Conservation (phyloP, 2,888 invertebrate genomes). For the Heliconius sara region DNA sequence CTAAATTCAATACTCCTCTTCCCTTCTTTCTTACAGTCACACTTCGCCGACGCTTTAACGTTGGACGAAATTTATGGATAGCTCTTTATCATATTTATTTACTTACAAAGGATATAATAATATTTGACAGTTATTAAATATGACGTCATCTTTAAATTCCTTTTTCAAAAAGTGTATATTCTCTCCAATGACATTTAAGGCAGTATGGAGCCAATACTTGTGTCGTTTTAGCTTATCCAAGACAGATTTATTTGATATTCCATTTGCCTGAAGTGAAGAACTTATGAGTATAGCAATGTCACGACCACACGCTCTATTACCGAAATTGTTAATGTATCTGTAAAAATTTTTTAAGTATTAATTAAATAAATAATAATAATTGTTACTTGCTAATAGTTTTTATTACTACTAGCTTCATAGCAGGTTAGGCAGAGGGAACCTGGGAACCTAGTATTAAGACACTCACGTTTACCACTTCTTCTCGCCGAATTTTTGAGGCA, state of each 20-base stretch:
- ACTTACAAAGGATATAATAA: slow-evolving; percentile 88
- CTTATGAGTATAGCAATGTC: slow-evolving; percentile 69
- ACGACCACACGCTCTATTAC: slow-evolving; percentile 76
- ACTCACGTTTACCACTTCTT: too few relatives aligned
- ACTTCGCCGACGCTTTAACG: too few relatives aligned
- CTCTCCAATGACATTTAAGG: slow-evolving; percentile 83
- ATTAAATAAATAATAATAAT: too few relatives aligned
- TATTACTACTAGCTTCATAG: too few relatives aligned
- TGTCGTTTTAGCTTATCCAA: slow-evolving; percentile 79
- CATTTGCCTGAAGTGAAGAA: slow-evolving; percentile 56
- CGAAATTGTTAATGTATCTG: slow-evolving; percentile 84
- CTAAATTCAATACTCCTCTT: too few relatives aligned
- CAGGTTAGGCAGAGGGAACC: too few relatives aligned
- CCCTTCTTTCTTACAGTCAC: too few relatives aligned
- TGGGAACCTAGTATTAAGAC: too few relatives aligned
- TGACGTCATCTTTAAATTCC: slow-evolving; percentile 79
- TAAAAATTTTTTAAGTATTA: slow-evolving; percentile 41
- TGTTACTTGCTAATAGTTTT: not conserved
- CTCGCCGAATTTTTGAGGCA: too few relatives aligned
- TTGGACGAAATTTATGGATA: not conserved
- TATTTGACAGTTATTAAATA: slow-evolving; percentile 85
- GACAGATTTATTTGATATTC: slow-evolving; percentile 50
- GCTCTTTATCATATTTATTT: not conserved
- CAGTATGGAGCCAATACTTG: slow-evolving; percentile 86
- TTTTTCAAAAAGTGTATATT: slow-evolving; percentile 83